Percentiles rank a stretch among this genome's conserved stretches.
Evolutionary conservation across 2,797 vertebrate species (phyloP).

Genomic region (Cetoscarus ocellatus): DNA sequence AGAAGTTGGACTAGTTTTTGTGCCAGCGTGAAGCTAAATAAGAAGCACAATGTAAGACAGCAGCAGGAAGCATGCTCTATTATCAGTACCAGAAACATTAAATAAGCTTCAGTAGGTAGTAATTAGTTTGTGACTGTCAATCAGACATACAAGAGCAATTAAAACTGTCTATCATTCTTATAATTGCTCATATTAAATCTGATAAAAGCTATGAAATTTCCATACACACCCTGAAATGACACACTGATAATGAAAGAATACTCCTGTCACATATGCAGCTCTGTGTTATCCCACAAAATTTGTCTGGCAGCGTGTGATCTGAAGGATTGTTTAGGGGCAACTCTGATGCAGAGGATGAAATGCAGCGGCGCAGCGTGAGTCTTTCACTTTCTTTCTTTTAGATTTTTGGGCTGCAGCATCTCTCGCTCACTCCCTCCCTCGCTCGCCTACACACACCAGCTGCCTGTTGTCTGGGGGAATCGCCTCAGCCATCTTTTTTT

Average conservation of each 20-base stretch:
- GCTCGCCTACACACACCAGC: slow-evolving; percentile 73
- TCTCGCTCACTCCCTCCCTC: slow-evolving; percentile 17
- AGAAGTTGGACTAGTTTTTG: background rate
- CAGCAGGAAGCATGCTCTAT: background rate
- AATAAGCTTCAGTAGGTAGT: background rate
- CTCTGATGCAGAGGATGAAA: slow-evolving; percentile 58
- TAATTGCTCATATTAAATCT: slow-evolving; percentile 26
- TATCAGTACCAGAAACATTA: slow-evolving; percentile 11
- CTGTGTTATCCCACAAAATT: slow-evolving; percentile 27
- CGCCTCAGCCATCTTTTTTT: slow-evolving; percentile 69
- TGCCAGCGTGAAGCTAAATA: background rate
- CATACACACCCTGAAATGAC: slow-evolving; percentile 8
- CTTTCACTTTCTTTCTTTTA: slow-evolving; percentile 61
- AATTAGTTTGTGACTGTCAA: slow-evolving; percentile 1
- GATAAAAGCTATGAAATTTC: slow-evolving; percentile 29
- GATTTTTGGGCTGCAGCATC: slow-evolving; percentile 52
- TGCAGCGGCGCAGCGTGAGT: slow-evolving; percentile 62
- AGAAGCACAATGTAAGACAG: background rate
- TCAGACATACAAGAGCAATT: slow-evolving; percentile 15
- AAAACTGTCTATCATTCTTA: slow-evolving; percentile 11
- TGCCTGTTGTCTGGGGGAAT: slow-evolving; percentile 76
- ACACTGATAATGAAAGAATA: slow-evolving; percentile 31
- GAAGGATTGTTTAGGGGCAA: slow-evolving; percentile 56
- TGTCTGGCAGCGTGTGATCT: slow-evolving; percentile 47
- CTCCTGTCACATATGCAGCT: slow-evolving; percentile 26